Conservation (phyloP, 2,888 invertebrate genomes). For the Odontomyia ornata region DNA sequence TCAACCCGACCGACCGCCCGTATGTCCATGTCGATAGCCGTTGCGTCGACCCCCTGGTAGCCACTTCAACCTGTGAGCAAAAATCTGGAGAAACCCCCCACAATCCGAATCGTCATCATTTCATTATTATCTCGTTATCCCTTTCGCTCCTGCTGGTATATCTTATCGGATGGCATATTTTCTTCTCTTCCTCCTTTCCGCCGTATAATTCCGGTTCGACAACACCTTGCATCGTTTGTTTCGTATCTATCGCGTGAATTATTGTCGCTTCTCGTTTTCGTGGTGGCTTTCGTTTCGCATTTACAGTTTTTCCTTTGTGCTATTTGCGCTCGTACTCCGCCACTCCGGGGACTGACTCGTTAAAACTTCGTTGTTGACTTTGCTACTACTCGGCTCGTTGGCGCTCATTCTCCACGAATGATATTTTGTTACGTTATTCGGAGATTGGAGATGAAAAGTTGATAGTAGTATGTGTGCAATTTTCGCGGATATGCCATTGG, state of each 20-base stretch:
- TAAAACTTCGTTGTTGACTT: background rate
- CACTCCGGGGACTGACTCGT: no score
- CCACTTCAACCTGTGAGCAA: no score
- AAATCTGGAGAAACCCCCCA: conserved; percentile 27
- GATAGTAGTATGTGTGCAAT: no score
- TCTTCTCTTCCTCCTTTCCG: background rate
- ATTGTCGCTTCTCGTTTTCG: conserved; percentile 36
- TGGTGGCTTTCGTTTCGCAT: conserved; percentile 24
- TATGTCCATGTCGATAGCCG: no score
- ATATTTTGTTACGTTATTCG: no score
- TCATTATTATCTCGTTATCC: conserved; percentile 10
- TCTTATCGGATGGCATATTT: background rate
- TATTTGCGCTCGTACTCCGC: conserved; percentile 3
- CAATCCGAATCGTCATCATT: conserved; percentile 32
- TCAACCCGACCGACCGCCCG: background rate
- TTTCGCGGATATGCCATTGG: no score
- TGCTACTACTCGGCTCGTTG: background rate
- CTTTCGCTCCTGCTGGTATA: background rate
- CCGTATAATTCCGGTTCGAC: background rate
- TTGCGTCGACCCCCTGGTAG: background rate
- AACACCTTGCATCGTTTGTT: conserved; percentile 16
- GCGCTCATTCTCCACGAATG: background rate
- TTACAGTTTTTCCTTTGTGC: conserved; percentile 33
- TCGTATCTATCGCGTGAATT: conserved; percentile 30
- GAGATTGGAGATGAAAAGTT: no score